A percentile compares a stretch with the other conserved stretches of the same genome.
These are phyloP conservation scores for Drosophila pandora DNA, from an alignment of 1,140 invertebrate species.

Conservation along the genomic window DNA sequence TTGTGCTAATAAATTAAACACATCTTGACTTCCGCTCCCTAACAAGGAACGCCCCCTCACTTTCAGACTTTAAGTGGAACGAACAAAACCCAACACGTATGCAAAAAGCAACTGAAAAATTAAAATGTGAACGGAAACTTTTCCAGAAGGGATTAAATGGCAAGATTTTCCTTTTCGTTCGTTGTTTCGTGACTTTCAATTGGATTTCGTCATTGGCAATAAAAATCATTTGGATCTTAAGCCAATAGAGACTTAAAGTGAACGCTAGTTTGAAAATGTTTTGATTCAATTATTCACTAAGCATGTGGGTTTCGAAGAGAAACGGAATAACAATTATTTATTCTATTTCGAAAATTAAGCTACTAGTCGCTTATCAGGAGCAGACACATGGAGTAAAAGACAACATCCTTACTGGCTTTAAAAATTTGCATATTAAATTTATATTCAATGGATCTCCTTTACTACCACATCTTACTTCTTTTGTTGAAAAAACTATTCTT, in stretches of 20 bases:
- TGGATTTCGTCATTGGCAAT: conserved; percentile 74
- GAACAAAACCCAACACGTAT: conserved; percentile 59
- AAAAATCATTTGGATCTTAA: conserved; percentile 71
- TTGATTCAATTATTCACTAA: conserved; percentile 68
- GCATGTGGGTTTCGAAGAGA: conserved; percentile 3
- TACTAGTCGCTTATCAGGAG: conserved; percentile 40
- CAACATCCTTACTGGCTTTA: conserved; percentile 64
- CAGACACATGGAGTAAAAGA: conserved; percentile 17
- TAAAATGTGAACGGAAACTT: conserved; percentile 42
- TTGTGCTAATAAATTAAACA: conserved; percentile 73
- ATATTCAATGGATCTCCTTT: conserved; percentile 74
- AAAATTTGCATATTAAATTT: conserved; percentile 82
- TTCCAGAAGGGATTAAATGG: conserved; percentile 61
- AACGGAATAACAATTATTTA: background rate
- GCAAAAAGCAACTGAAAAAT: conserved; percentile 49
- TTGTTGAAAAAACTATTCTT: conserved; percentile 43
- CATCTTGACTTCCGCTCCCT: conserved; percentile 47
- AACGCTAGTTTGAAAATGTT: conserved; percentile 67
- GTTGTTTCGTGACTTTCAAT: conserved; percentile 59
- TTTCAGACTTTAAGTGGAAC: conserved; percentile 31
- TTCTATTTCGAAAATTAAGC: conserved; percentile 68
- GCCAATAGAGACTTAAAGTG: conserved; percentile 42
- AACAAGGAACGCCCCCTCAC: conserved; percentile 28
- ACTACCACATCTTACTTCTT: conserved; percentile 11
- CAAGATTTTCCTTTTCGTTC: conserved; percentile 32